phyloP scores from a whole-genome alignment of 2,888 invertebrate genomes.

The Barypeithes pellucidus region DNA sequence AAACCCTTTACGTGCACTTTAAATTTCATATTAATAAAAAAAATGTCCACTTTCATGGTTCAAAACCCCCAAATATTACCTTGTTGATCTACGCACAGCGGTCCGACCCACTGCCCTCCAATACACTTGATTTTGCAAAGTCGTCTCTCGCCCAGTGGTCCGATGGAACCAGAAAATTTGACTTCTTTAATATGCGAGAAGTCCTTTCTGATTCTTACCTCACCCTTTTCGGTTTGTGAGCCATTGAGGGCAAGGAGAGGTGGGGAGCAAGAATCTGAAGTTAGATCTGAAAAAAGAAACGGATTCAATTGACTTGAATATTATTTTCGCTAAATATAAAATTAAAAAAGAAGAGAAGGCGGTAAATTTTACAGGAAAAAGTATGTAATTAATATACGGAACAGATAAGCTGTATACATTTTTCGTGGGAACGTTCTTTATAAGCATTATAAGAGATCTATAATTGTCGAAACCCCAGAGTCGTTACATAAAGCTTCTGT shows the following conservation, averaged over 20 bases:
- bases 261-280: slow-evolving; percentile 69
- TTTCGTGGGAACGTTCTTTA: too few species aligned
- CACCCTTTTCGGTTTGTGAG: slow-evolving; percentile 68
- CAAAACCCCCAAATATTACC: slow-evolving; percentile 70
- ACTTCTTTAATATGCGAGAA: slow-evolving; percentile 73
- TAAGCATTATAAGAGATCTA: too few species aligned
- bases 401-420: too few species aligned
- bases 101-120: slow-evolving; percentile 89
- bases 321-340: too few species aligned
- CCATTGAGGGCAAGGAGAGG: slow-evolving; percentile 70
- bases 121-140: slow-evolving; percentile 90
- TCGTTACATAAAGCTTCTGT: too few species aligned
- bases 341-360: too few species aligned
- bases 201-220: slow-evolving; percentile 66
- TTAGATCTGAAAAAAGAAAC: slow-evolving; percentile 62
- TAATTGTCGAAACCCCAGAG: too few species aligned
- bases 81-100: slow-evolving; percentile 83
- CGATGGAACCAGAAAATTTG: slow-evolving; percentile 85
- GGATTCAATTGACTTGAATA: too few species aligned
- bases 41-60: slow-evolving; percentile 3
- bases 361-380: too few species aligned
- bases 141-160: slow-evolving; percentile 81
- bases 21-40: too few species aligned
- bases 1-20: too few species aligned
- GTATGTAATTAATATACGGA: too few species aligned